Base-by-base conservation (phyloP, 2,797 vertebrate species). In the Pangasius mekongensis region DNA sequence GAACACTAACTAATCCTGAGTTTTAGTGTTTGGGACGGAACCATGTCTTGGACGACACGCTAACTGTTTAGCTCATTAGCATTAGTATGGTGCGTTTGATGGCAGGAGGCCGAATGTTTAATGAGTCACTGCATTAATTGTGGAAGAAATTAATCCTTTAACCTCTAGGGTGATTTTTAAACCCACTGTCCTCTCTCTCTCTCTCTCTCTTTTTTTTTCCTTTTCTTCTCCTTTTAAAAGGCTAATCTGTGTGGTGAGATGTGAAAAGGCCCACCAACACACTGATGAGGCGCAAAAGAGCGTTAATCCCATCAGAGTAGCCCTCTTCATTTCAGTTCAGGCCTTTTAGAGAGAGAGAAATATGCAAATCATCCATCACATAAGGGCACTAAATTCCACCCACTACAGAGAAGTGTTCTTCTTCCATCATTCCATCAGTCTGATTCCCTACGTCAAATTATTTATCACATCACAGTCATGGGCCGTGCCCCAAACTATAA, bases 221-320 rank as follows among this genome's bases (percentile, higher is more conserved):
- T 96, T 97, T 97, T 97, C 96, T 97, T 95, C 96, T 93, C 94
- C 95, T 97, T 97, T 94, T 91, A 94, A 97, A 97, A 96, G 96
- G 96, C 96, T 97, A 97, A 97, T 97, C 96, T 97, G 95, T 95
- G 95, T 94, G 96, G 95, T 93, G 96, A 95, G 96, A 96, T 47
- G 95, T 97, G 96, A 98, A 98, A 98, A 98, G 97, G 97, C 98
- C 97, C 99, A 98, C 98, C 98, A 97, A 98, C 97, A 93, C 94
- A 96, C 93, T 96, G 96, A 91, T 94, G 94, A 92, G 94, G 92
- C 91, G 96, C 95, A 97, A 97, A 91, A 94, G 97, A 95, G 95
- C 93, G 96, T 97, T 99, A 99, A 99, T 99, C 98, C 97, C 97
- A 98, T 98, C 98, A 98, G 97, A 96, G 97, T 97, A 86, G 60